Evolutionary conservation across 2,113 vertebrate genomes (phyloP).

Genomic region (Meleagris gallopavo): DNA sequence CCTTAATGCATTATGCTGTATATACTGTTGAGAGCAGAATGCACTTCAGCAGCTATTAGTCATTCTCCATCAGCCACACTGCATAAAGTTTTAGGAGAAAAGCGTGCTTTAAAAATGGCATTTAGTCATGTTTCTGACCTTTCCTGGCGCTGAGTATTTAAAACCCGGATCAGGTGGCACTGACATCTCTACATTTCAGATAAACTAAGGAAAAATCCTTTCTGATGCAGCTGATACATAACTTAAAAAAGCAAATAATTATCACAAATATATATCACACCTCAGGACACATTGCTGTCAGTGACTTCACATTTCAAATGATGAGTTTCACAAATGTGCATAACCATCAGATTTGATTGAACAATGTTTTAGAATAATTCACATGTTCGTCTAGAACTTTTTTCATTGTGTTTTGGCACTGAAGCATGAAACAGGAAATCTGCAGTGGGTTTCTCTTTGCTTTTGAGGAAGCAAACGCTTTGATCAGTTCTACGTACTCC

Average conservation of each 20-base stretch:
- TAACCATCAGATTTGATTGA: constrained; percentile 60
- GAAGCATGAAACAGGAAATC: constrained; percentile 69
- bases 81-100: not conserved
- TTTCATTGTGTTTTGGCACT: constrained; percentile 65
- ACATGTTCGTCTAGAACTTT: constrained; percentile 60
- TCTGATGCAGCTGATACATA: constrained; percentile 55
- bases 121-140: constrained; percentile 2
- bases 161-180: constrained; percentile 1
- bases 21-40: not conserved
- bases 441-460: constrained; percentile 63
- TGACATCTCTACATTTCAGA: constrained; percentile 40
- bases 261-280: constrained; percentile 59
- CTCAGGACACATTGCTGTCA: constrained; percentile 64
- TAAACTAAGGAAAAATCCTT: constrained; percentile 39
- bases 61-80: not conserved
- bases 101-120: constrained; percentile 24
- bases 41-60: constrained; percentile 21
- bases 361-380: constrained; percentile 65
- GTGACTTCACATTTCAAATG: constrained; percentile 68
- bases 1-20: not conserved
- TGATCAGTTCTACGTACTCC: constrained; percentile 58
- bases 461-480: constrained; percentile 48
- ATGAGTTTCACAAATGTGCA: constrained; percentile 39
- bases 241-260: constrained; percentile 72
- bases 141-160: constrained; percentile 20